These are phyloP conservation scores for Mycalesis mineus DNA, from an alignment of 2,888 invertebrate species.

Conservation along the genomic window DNA sequence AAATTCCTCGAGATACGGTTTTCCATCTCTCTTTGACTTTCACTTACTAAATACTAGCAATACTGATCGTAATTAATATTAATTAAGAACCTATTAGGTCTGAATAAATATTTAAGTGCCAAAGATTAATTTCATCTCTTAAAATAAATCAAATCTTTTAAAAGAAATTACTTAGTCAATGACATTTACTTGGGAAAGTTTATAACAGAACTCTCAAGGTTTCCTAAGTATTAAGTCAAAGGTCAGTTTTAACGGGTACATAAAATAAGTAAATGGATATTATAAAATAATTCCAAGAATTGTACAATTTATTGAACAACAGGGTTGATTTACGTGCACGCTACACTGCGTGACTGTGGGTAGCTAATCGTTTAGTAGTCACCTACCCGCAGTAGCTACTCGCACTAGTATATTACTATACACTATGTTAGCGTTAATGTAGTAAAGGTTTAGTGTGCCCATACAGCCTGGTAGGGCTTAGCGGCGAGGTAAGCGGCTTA, in stretches of 20 bases:
- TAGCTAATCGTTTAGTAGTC: slow-evolving; percentile 13
- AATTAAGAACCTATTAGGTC: no score
- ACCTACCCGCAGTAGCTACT: slow-evolving; percentile 8
- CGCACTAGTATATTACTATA: slow-evolving; percentile 16
- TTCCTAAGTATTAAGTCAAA: background rate
- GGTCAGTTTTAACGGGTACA: background rate
- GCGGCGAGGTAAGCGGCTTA: slow-evolving; percentile 22
- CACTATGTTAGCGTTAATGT: slow-evolving; percentile 15
- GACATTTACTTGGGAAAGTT: no score
- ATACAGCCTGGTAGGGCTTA: slow-evolving; percentile 19
- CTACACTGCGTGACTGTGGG: slow-evolving; percentile 23
- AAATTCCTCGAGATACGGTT: no score
- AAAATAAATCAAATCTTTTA: no score
- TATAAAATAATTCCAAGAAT: slow-evolving; percentile 19
- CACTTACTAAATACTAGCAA: no score
- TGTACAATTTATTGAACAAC: slow-evolving; percentile 14
- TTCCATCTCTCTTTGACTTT: no score
- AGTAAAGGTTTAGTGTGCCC: slow-evolving; percentile 16
- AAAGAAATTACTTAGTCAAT: no score
- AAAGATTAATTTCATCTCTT: no score
- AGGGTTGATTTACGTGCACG: slow-evolving; percentile 20
- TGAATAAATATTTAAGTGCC: no score
- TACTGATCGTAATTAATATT: no score
- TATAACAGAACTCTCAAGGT: no score
- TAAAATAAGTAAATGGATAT: background rate